phyloP scores from a whole-genome alignment of 2,888 invertebrate species.

The Priocnemis perturbator region DNA sequence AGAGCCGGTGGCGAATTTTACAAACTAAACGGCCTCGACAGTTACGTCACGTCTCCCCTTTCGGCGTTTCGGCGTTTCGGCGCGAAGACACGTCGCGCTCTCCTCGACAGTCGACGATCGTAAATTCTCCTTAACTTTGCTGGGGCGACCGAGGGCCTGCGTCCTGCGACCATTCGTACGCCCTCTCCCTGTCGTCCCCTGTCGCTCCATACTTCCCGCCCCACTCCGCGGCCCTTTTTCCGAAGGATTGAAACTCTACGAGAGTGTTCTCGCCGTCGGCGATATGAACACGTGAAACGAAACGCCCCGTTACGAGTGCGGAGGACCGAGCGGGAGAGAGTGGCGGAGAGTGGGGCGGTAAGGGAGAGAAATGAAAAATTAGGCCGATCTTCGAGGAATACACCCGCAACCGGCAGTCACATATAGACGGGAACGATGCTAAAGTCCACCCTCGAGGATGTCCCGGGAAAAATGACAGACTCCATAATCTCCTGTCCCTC shows the following conservation, averaged over 20 bases:
- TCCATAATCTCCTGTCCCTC: too few relatives aligned
- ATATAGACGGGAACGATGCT: too few relatives aligned
- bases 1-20: too few relatives aligned
- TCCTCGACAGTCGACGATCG: constrained; percentile 10
- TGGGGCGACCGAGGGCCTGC: background rate
- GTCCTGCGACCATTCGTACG: constrained; percentile 11
- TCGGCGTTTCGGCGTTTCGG: too few relatives aligned
- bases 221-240: constrained; percentile 9
- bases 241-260: constrained; percentile 44
- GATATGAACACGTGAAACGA: too few relatives aligned
- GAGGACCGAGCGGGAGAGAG: background rate
- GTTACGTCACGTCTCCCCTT: constrained; percentile 22
- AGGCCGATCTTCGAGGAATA: constrained; percentile 25
- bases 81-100: background rate
- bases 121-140: constrained; percentile 34
- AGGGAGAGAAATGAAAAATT: constrained; percentile 36
- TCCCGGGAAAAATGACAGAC: too few relatives aligned
- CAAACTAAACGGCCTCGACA: constrained; percentile 1
- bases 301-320: too few relatives aligned
- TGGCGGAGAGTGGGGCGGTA: too few relatives aligned
- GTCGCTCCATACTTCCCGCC: too few relatives aligned
- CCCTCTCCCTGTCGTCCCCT: background rate
- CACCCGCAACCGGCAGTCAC: background rate
- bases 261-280: constrained; percentile 28
- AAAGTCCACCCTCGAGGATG: too few relatives aligned